phyloP scores from a whole-genome alignment of 1,140 invertebrate genomes.

The Cryptotermes secundus region DNA sequence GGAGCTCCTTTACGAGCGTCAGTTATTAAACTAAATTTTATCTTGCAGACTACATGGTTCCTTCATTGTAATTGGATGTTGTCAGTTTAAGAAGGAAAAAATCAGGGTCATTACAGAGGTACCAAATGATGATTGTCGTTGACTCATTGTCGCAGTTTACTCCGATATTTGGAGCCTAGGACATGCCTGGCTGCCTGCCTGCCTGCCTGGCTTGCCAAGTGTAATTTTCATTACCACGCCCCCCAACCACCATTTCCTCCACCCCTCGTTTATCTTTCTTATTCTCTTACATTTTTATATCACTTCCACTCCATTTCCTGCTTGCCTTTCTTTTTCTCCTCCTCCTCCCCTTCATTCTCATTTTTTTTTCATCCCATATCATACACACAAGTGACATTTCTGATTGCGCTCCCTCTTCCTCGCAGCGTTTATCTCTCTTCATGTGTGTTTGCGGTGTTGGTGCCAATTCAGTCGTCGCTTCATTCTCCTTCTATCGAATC shows the following conservation, averaged over 20 bases:
- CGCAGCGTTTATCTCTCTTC: neutral
- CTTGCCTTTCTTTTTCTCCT: neutral
- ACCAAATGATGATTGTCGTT: neutral
- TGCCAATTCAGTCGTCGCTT: neutral
- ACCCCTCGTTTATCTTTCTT: neutral
- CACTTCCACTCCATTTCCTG: slow-evolving; percentile 11
- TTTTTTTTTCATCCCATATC: neutral
- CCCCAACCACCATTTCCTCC: no score
- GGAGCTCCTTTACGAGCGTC: neutral
- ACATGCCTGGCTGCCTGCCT: neutral
- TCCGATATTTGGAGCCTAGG: neutral
- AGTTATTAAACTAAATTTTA: neutral
- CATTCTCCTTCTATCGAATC: neutral
- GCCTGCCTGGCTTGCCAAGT: neutral
- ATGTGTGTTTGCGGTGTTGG: neutral
- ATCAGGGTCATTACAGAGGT: neutral
- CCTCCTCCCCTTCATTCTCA: neutral
- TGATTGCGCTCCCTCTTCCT: neutral
- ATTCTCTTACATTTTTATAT: neutral
- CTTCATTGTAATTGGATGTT: neutral
- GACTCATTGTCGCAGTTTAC: neutral
- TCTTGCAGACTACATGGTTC: neutral
- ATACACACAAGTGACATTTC: neutral
- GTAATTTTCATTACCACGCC: neutral
- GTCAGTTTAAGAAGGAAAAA: neutral